phyloP scores from a whole-genome alignment of 1,140 invertebrate genomes.

The Chironomus tepperi region DNA sequence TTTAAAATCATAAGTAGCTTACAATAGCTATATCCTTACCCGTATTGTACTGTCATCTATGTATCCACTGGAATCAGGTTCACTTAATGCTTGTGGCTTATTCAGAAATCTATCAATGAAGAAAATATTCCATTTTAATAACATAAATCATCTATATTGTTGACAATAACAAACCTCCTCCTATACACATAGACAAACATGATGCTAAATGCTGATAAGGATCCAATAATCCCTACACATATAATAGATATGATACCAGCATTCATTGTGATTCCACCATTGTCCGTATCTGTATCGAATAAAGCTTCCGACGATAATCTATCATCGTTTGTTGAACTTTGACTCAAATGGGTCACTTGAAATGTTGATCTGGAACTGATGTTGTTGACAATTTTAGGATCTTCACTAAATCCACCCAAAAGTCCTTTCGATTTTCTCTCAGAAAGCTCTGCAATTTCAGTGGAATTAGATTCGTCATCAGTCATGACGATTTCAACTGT shows the following conservation, averaged over 20 bases:
- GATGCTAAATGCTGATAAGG: constrained; percentile 59
- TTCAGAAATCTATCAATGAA: constrained; percentile 50
- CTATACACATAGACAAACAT: constrained; percentile 52
- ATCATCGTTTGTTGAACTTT: constrained; percentile 32
- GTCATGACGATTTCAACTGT: background rate
- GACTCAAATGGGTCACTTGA: constrained; percentile 24
- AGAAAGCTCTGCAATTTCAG: constrained; percentile 36
- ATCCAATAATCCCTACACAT: constrained; percentile 54
- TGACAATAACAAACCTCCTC: constrained; percentile 35
- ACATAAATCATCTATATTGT: too few species aligned
- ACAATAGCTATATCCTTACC: constrained; percentile 47
- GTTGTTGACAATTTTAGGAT: constrained; percentile 31
- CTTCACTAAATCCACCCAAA: constrained; percentile 35
- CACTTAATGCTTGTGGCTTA: constrained; percentile 71
- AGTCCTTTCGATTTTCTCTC: constrained; percentile 37
- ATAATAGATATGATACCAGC: constrained; percentile 63
- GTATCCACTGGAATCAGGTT: constrained; percentile 79
- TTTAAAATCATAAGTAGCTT: too few species aligned
- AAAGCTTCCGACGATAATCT: constrained; percentile 38
- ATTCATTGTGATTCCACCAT: constrained; percentile 40
- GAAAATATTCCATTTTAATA: too few species aligned
- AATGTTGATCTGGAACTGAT: constrained; percentile 34
- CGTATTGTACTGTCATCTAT: constrained; percentile 81
- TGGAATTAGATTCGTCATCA: constrained; percentile 26
- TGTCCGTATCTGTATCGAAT: constrained; percentile 29